These are phyloP conservation scores for Ceyx erithaca DNA, from an alignment of 2,797 vertebrate species.

Conservation along the genomic window DNA sequence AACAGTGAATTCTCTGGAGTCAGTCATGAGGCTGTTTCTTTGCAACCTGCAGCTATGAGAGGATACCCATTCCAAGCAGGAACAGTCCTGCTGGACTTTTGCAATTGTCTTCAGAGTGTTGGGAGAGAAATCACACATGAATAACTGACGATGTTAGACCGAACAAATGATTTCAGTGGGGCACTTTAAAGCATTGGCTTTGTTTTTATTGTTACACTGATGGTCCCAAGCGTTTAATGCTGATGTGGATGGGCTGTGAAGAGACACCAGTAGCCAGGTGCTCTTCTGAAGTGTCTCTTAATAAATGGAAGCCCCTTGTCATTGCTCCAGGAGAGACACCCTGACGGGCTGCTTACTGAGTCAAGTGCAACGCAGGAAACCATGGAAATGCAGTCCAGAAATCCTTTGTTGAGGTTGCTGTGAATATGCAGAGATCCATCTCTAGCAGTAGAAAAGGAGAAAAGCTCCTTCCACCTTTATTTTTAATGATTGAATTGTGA, in stretches of 20 bases:
- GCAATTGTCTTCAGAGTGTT: background rate
- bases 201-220: background rate
- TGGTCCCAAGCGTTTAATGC: background rate
- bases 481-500: background rate
- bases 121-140: background rate
- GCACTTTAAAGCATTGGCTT: background rate
- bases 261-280: background rate
- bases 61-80: background rate
- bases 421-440: constrained; percentile 1
- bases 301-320: background rate
- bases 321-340: background rate
- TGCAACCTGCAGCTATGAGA: background rate
- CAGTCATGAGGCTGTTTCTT: background rate
- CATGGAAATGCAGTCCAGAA: background rate
- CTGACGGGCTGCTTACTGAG: background rate
- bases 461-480: constrained; percentile 12
- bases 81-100: background rate
- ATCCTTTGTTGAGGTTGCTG: background rate
- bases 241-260: background rate
- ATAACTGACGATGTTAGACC: background rate
- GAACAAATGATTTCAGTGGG: background rate
- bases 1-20: background rate
- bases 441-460: background rate
- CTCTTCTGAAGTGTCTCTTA: background rate
- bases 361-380: background rate